These are phyloP conservation scores for Drosophila ficusphila DNA, from an alignment of 1,140 invertebrate species.

Conservation along the genomic window DNA sequence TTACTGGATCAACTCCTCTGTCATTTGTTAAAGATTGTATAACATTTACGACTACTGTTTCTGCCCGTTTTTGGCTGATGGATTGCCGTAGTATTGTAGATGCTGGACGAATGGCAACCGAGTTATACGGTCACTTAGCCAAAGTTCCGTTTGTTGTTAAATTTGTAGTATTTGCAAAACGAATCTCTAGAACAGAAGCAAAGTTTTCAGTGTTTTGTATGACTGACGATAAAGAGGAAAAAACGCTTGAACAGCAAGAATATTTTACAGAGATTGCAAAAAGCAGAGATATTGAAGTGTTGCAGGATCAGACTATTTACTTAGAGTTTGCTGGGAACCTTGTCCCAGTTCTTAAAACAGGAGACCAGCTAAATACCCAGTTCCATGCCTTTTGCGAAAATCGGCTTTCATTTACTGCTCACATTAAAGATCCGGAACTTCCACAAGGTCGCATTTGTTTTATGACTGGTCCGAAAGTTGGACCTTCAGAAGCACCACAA, in stretches of 20 bases:
- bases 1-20: slow-evolving; percentile 98
- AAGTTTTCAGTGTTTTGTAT: slow-evolving; percentile 98
- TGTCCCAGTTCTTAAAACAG: slow-evolving; percentile 97
- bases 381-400: slow-evolving; percentile 99
- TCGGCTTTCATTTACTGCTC: slow-evolving; percentile 95
- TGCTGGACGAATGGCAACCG: slow-evolving; percentile 99
- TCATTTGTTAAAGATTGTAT: slow-evolving; percentile 99
- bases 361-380: slow-evolving; percentile 96
- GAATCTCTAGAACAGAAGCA: slow-evolving; percentile 95
- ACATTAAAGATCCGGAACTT: slow-evolving; percentile 92
- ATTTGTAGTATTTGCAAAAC: slow-evolving; percentile 97
- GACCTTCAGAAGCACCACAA: slow-evolving; percentile 95
- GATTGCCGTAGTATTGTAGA: slow-evolving; percentile 98
- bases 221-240: slow-evolving; percentile 99
- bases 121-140: slow-evolving; percentile 95
- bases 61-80: slow-evolving; percentile 99
- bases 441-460: slow-evolving; percentile 96
- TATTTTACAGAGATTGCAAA: slow-evolving; percentile 98
- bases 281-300: slow-evolving; percentile 97
- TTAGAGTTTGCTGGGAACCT: slow-evolving; percentile 99
- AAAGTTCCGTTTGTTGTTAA: slow-evolving; percentile 99
- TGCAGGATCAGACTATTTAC: slow-evolving; percentile 97
- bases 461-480: slow-evolving; percentile 96
- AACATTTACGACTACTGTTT: slow-evolving; percentile 99
- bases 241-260: slow-evolving; percentile 98